Evolutionary conservation across 2,113 vertebrate genomes (phyloP).

Genomic region (Uria aalge): DNA sequence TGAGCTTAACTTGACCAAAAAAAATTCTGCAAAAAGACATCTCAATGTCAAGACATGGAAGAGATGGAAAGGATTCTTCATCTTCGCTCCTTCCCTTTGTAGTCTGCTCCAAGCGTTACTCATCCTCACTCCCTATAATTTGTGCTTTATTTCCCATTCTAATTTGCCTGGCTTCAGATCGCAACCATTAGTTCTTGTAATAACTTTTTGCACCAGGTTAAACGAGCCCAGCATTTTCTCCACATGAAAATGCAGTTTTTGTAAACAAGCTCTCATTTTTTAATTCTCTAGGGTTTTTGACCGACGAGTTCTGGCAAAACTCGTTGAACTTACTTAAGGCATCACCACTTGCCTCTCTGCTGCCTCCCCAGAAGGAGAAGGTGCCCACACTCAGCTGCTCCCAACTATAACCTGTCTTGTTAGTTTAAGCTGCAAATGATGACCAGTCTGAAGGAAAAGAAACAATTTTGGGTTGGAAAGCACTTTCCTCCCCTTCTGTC

Average conservation of each 20-base stretch:
- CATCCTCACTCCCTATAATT: neutral
- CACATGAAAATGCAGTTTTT: neutral
- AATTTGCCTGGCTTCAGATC: slow-evolving; percentile 3
- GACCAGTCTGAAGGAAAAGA: neutral
- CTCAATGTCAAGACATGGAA: neutral
- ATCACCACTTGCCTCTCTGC: neutral
- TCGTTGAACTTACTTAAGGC: neutral
- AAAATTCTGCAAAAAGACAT: neutral
- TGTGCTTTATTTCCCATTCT: slow-evolving; percentile 31
- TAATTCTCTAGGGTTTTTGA: neutral
- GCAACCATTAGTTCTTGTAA: neutral
- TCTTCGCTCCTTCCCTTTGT: neutral
- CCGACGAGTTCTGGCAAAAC: neutral
- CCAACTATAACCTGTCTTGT: neutral
- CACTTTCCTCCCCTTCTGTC: neutral
- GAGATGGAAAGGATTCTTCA: neutral
- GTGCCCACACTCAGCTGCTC: neutral
- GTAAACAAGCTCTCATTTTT: neutral
- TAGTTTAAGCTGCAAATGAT: neutral
- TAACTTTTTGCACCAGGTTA: neutral
- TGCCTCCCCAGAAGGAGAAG: neutral
- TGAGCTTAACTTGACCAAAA: neutral
- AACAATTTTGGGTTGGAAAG: neutral
- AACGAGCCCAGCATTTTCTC: neutral
- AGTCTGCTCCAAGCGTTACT: slow-evolving; percentile 4